Percentiles rank a stretch among this genome's conserved stretches.
These are phyloP conservation scores for Leptoclinus maculatus DNA, from an alignment of 2,797 vertebrate genomes.

Conservation along the genomic window DNA sequence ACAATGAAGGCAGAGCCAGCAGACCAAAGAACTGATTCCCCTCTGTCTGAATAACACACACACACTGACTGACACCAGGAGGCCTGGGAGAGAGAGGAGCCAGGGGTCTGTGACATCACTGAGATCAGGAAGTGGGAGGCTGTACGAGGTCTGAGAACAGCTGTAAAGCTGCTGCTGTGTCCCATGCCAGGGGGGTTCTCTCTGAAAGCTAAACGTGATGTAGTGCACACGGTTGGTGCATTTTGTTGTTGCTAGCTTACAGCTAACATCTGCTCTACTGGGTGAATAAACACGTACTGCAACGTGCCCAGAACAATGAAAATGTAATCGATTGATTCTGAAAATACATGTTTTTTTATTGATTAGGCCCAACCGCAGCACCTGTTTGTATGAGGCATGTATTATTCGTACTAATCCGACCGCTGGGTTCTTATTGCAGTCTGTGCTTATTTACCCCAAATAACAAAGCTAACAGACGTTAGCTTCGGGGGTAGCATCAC, in stretches of 20 bases:
- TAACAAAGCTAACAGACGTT: conserved; percentile 2
- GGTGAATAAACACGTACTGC: neutral
- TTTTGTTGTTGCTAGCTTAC: neutral
- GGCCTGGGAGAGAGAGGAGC: conserved; percentile 16
- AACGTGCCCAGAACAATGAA: neutral
- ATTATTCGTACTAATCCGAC: neutral
- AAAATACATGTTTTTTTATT: neutral
- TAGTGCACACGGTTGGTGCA: neutral
- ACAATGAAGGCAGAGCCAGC: conserved; percentile 76
- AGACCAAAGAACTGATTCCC: conserved; percentile 86
- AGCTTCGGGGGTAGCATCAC: conserved; percentile 7
- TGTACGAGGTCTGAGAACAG: neutral
- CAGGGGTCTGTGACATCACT: conserved; percentile 35
- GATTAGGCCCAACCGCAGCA: neutral
- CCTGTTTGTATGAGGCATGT: neutral
- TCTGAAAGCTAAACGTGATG: neutral
- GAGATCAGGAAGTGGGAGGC: conserved; percentile 31
- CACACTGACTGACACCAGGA: conserved; percentile 38
- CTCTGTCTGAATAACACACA: conserved; percentile 64
- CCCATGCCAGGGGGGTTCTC: neutral
- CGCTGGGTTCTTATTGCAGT: conserved; percentile 2
- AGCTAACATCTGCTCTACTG: neutral
- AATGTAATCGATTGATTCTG: too few species aligned
- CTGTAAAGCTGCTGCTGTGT: conserved; percentile 19
- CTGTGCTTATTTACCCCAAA: conserved; percentile 11